Evolutionary conservation across 2,797 vertebrate genomes (phyloP).

Genomic region (Phoebastria nigripes): DNA sequence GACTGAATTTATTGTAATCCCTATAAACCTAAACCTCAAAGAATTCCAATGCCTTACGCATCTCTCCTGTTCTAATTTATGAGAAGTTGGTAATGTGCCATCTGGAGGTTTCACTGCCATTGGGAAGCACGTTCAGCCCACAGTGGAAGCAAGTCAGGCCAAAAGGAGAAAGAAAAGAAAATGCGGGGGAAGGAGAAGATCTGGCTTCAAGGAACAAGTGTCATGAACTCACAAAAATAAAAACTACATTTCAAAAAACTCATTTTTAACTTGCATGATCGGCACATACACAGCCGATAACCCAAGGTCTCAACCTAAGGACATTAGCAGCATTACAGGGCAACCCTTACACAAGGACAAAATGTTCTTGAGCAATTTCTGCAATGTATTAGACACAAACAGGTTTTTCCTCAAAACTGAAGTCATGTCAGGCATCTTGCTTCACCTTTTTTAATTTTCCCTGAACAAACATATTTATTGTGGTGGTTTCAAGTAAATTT

Average conservation of each 20-base stretch:
- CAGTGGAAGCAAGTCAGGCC: neutral
- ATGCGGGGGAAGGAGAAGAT: slow-evolving; percentile 18
- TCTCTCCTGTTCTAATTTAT: slow-evolving; percentile 50
- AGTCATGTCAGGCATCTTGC: slow-evolving; percentile 40
- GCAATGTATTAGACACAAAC: slow-evolving; percentile 44
- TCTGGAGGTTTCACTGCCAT: slow-evolving; percentile 56
- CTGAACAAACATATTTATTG: slow-evolving; percentile 61
- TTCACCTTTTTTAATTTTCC: slow-evolving; percentile 51
- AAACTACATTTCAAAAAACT: slow-evolving; percentile 26
- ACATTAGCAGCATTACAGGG: slow-evolving; percentile 52
- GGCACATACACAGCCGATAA: slow-evolving; percentile 30
- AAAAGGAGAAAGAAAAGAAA: slow-evolving; percentile 45
- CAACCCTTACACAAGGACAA: slow-evolving; percentile 61
- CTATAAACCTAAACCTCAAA: slow-evolving; percentile 58
- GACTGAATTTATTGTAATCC: slow-evolving; percentile 57
- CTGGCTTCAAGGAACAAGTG: slow-evolving; percentile 31
- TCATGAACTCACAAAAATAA: slow-evolving; percentile 24
- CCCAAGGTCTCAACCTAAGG: slow-evolving; percentile 59
- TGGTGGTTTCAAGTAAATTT: slow-evolving; percentile 41
- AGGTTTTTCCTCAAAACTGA: slow-evolving; percentile 52
- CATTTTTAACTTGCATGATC: slow-evolving; percentile 42
- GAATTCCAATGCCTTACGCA: slow-evolving; percentile 54
- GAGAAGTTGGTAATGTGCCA: slow-evolving; percentile 57
- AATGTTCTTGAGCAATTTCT: slow-evolving; percentile 61
- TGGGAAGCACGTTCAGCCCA: neutral